Percentiles rank a stretch among this genome's conserved stretches.
phyloP scores from a whole-genome alignment of 30 jellyfish, hydroid and myxozoan species.

The Clytia hemisphaerica region DNA sequence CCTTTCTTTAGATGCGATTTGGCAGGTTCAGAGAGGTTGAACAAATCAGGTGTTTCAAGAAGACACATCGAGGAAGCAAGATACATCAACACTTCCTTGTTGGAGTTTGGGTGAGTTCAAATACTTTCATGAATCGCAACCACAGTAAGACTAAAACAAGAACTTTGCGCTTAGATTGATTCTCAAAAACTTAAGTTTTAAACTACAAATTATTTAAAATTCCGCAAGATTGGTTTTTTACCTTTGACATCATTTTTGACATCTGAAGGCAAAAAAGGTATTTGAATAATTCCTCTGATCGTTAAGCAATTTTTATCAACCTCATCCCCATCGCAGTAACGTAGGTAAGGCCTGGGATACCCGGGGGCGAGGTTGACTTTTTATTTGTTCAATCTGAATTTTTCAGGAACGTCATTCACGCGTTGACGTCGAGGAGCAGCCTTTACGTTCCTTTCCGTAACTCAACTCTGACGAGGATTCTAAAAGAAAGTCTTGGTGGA shows the following conservation, averaged over 20 bases:
- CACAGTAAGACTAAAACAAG: too few relatives aligned
- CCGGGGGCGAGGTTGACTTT: too few relatives aligned
- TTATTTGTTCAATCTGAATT: too few relatives aligned
- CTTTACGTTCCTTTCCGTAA: slow-evolving; percentile 86
- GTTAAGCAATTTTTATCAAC: too few relatives aligned
- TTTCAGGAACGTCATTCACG: slow-evolving; percentile 91
- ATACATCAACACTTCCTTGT: slow-evolving; percentile 71
- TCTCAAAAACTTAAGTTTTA: background rate
- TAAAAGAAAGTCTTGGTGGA: slow-evolving; percentile 91
- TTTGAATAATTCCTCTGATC: too few relatives aligned
- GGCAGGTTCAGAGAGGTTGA: slow-evolving; percentile 89
- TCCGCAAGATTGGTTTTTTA: too few relatives aligned
- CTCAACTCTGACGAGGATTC: slow-evolving; percentile 71
- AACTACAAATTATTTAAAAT: too few relatives aligned
- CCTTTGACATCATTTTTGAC: too few relatives aligned
- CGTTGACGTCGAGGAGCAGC: slow-evolving; percentile 54
- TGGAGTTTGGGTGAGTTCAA: slow-evolving; percentile 78
- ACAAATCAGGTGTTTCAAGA: slow-evolving; percentile 63
- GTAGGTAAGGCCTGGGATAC: too few relatives aligned
- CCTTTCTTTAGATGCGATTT: slow-evolving; percentile 58
- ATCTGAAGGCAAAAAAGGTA: too few relatives aligned
- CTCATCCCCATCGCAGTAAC: too few relatives aligned
- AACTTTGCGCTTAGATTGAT: background rate
- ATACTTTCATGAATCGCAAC: too few relatives aligned
- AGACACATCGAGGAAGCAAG: slow-evolving; percentile 62